Percentiles rank a stretch among this genome's conserved stretches.
Evolutionary conservation across 2,797 vertebrate species (phyloP).

Genomic region (Sebastes nivosus): DNA sequence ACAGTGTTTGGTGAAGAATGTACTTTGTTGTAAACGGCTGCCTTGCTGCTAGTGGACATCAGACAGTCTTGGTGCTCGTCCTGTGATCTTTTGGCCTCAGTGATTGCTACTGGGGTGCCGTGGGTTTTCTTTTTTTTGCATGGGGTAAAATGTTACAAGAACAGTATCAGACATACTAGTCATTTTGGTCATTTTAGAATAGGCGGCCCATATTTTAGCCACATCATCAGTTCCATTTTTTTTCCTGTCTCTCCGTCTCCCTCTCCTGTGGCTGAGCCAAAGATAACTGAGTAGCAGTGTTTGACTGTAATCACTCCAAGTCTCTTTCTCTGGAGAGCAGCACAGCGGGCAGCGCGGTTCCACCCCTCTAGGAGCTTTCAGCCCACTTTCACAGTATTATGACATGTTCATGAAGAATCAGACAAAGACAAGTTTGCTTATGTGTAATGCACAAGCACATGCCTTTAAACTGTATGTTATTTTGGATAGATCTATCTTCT

Average conservation of each 20-base stretch:
- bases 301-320: conserved; percentile 78
- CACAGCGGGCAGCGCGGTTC: conserved; percentile 70
- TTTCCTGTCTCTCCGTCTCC: conserved; percentile 54
- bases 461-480: conserved; percentile 6
- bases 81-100: conserved; percentile 30
- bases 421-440: conserved; percentile 22
- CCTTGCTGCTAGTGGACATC: conserved; percentile 26
- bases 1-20: conserved; percentile 27
- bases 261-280: conserved; percentile 77
- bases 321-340: conserved; percentile 75
- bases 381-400: conserved; percentile 61
- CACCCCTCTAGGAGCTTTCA: conserved; percentile 63
- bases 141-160: conserved; percentile 29
- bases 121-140: conserved; percentile 27
- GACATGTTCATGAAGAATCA: conserved; percentile 47
- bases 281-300: conserved; percentile 78
- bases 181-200: conserved; percentile 65
- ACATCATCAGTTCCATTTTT: conserved; percentile 68
- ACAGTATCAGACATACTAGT: conserved; percentile 33
- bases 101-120: conserved; percentile 16
- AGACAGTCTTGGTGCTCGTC: conserved; percentile 11
- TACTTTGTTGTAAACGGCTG: conserved; percentile 4
- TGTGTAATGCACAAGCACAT: neutral
- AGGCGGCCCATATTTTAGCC: conserved; percentile 61
- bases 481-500: neutral